These are phyloP conservation scores for Contarinia nasturtii DNA, from an alignment of 1,140 invertebrate genomes.

Conservation along the genomic window DNA sequence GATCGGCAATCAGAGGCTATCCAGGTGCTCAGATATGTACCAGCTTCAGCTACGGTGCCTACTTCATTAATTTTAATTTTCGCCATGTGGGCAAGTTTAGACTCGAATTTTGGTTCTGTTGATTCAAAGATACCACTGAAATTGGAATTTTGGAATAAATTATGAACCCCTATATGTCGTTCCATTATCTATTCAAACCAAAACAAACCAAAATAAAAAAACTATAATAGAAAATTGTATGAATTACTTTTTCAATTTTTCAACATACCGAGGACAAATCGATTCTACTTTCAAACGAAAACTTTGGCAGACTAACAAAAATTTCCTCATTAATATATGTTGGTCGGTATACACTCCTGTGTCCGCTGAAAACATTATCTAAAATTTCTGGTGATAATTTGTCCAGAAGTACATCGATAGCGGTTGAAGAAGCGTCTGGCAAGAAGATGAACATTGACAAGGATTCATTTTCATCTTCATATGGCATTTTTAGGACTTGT, in stretches of 20 bases:
- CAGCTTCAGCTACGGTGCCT: too few relatives aligned
- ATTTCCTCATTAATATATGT: conserved; percentile 25
- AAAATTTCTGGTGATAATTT: conserved; percentile 38
- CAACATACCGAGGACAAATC: conserved; percentile 17
- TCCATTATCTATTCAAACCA: conserved; percentile 30
- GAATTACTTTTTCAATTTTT: too few relatives aligned
- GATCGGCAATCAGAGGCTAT: too few relatives aligned
- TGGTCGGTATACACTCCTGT: too few relatives aligned
- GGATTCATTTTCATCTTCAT: conserved; percentile 46
- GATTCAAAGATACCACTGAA: conserved; percentile 35
- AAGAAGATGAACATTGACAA: conserved; percentile 74
- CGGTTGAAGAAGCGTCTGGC: conserved; percentile 47
- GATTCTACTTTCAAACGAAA: conserved; percentile 48
- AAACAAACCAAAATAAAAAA: conserved; percentile 5
- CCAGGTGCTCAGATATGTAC: too few relatives aligned
- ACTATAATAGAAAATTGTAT: too few relatives aligned
- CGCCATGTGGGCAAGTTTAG: too few relatives aligned
- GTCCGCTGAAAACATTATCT: conserved; percentile 38
- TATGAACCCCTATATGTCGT: conserved; percentile 40
- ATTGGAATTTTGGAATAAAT: conserved; percentile 41
- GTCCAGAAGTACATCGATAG: conserved; percentile 32
- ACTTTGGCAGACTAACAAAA: conserved; percentile 61
- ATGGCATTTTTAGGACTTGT: conserved; percentile 69
- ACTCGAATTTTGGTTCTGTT: conserved; percentile 13
- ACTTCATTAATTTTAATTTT: too few relatives aligned